phyloP scores from a whole-genome alignment of 2,888 invertebrate genomes.

The Notodonta dromedarius region DNA sequence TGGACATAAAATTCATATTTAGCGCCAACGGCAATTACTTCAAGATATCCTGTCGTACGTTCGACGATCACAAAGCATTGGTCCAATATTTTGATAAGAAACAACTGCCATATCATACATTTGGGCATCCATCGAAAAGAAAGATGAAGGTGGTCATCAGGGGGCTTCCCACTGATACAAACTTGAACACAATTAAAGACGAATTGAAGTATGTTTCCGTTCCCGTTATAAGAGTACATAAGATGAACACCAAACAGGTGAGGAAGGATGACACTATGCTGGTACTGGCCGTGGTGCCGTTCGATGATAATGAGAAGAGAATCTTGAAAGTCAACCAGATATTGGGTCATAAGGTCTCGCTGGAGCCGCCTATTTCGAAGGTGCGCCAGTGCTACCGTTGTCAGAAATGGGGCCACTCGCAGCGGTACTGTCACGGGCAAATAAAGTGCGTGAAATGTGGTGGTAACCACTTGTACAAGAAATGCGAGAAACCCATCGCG shows the following conservation, averaged over 20 bases:
- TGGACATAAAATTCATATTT: slow-evolving; percentile 48
- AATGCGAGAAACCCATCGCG: slow-evolving; percentile 47
- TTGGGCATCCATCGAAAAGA: slow-evolving; percentile 53
- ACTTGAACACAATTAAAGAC: slow-evolving; percentile 46
- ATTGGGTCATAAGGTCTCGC: slow-evolving; percentile 47
- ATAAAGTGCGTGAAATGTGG: slow-evolving; percentile 70
- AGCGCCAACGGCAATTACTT: slow-evolving; percentile 40
- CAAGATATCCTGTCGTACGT: slow-evolving; percentile 49
- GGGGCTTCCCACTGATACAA: slow-evolving; percentile 53
- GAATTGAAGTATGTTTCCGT: slow-evolving; percentile 51
- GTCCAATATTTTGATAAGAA: slow-evolving; percentile 53
- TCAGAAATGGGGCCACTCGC: slow-evolving; percentile 71
- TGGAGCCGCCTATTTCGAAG: slow-evolving; percentile 59
- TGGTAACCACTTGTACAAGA: slow-evolving; percentile 58
- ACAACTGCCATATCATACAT: slow-evolving; percentile 63
- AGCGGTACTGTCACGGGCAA: slow-evolving; percentile 60
- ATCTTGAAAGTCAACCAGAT: slow-evolving; percentile 50
- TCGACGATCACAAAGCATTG: slow-evolving; percentile 53
- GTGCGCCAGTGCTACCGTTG: slow-evolving; percentile 67
- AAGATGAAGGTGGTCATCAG: slow-evolving; percentile 63
- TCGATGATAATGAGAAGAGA: slow-evolving; percentile 46
- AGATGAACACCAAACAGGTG: slow-evolving; percentile 51
- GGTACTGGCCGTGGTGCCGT: slow-evolving; percentile 56
- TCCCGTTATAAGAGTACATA: slow-evolving; percentile 58
- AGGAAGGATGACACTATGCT: slow-evolving; percentile 42